Evolutionary conservation across 2,888 invertebrate species (phyloP).

Genomic region (Euzetes globulus): DNA sequence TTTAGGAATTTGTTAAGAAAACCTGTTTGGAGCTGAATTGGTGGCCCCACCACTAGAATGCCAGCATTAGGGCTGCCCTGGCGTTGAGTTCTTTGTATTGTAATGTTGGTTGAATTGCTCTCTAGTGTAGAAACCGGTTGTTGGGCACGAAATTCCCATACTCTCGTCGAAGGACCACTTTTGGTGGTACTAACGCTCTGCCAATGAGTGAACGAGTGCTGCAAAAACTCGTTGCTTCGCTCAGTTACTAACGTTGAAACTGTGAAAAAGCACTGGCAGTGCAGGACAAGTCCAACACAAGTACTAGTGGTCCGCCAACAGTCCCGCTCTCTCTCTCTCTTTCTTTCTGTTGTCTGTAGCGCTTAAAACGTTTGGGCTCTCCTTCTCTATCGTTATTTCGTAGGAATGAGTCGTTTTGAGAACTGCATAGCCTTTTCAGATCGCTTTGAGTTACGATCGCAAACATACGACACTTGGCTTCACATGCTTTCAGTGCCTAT

Average conservation of each 20-base stretch:
- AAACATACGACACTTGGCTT: background rate
- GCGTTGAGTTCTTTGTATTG: background rate
- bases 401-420: too few relatives aligned
- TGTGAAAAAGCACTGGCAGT: background rate
- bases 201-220: constrained; percentile 10
- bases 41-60: background rate
- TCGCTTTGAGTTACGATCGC: too few relatives aligned
- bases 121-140: constrained; percentile 14
- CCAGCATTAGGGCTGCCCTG: background rate
- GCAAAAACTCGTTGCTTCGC: constrained; percentile 15
- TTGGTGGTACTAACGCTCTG: background rate
- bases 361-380: background rate
- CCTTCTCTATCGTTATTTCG: background rate
- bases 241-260: constrained; percentile 8
- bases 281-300: background rate
- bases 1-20: background rate
- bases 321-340: background rate
- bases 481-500: constrained; percentile 2
- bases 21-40: background rate
- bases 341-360: background rate
- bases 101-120: background rate
- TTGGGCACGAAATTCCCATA: constrained; percentile 29
- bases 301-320: background rate
- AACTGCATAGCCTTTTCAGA: too few relatives aligned
- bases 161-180: constrained; percentile 23